Conservation (phyloP, 2,113 vertebrate genomes). For the Sciurus niger region DNA sequence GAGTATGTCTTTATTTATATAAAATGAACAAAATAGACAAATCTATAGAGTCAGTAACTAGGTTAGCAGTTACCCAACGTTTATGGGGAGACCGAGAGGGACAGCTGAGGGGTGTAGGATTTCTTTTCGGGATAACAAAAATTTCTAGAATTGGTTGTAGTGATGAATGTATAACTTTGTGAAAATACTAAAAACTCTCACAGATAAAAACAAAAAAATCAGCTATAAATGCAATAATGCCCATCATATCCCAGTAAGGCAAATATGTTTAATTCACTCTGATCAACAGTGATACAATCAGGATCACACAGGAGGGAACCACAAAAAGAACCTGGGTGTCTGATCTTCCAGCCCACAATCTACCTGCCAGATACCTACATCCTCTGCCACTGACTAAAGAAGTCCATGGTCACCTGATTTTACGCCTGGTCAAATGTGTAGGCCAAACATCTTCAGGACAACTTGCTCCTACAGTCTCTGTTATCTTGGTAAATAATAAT, state of each 20-base stretch:
- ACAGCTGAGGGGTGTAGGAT: not conserved
- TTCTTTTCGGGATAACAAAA: not conserved
- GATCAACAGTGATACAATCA: not conserved
- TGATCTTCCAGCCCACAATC: not conserved
- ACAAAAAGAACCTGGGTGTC: not conserved
- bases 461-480: not conserved
- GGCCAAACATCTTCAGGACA: not conserved
- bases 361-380: not conserved
- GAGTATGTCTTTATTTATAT: not conserved
- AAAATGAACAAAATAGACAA: not conserved
- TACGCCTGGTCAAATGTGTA: not conserved
- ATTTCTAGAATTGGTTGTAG: not conserved
- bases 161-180: not conserved
- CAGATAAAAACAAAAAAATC: not conserved
- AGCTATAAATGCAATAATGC: not conserved
- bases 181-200: not conserved
- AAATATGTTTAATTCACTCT: not conserved
- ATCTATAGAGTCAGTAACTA: not conserved
- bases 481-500: not conserved
- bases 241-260: not conserved
- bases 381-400: not conserved
- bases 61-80: not conserved
- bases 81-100: too few relatives aligned
- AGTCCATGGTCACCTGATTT: not conserved
- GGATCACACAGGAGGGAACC: not conserved